Evolutionary conservation across 2,888 invertebrate species (phyloP).

Genomic region (Ochropleura plecta): DNA sequence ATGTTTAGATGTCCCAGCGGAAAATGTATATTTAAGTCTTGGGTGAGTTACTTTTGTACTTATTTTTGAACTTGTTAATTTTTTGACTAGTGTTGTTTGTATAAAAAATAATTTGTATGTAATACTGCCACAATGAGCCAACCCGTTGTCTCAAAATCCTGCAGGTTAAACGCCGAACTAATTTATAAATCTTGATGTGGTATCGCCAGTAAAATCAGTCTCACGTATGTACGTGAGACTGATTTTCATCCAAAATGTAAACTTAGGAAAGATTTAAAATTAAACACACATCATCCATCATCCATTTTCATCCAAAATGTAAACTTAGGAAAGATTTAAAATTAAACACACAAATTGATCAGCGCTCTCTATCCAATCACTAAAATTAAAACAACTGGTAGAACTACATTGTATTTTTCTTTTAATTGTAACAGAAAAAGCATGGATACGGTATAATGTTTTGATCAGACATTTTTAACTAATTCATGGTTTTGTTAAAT

Average conservation of each 20-base stretch:
- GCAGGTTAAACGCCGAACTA: not conserved
- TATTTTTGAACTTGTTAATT: not conserved
- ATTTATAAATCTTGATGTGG: not conserved
- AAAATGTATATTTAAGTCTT: conserved; percentile 90
- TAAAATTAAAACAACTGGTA: too few species aligned
- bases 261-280: too few species aligned
- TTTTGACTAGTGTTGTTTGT: not conserved
- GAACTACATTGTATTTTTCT: not conserved
- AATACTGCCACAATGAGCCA: not conserved
- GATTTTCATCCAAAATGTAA: too few species aligned
- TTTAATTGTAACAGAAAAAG: not conserved
- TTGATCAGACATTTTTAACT: not conserved
- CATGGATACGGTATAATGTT: not conserved
- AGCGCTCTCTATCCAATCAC: too few species aligned
- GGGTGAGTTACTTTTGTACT: conserved; percentile 84
- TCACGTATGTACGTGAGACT: too few species aligned
- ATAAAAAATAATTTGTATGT: not conserved
- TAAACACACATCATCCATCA: too few species aligned
- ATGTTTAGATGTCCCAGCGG: conserved; percentile 93
- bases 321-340: too few species aligned
- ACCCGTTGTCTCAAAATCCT: not conserved
- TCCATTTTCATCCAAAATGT: too few species aligned
- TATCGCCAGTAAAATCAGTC: not conserved
- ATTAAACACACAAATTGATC: too few species aligned
- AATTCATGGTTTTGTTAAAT: not conserved